Evolutionary conservation across 2,888 invertebrate species (phyloP), one percentile per base, ranked within the genome.

Genomic region (Hoplodrina blanda): DNA sequence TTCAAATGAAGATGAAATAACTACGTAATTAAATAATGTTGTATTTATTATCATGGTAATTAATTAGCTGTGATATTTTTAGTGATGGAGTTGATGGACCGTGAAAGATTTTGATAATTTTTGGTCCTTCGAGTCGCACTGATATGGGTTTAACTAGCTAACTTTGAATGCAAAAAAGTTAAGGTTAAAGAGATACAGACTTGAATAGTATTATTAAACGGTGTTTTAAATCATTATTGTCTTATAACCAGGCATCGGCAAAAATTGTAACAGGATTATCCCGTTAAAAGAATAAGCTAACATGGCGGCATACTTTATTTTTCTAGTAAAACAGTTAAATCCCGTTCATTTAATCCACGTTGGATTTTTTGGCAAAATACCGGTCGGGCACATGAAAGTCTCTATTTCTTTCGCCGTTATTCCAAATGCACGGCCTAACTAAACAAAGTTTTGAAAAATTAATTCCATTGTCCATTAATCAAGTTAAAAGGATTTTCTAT

Each of bases 391-490:
- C 80, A 79, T 87, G 76, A 88, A 90, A 88, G 87, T 67, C 46
- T 20, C 61, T 54, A 59, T 71, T 66, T 57, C 57, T 54, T 63
- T 73, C 37, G 65, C 89, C 89, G 88, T 90, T 89, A 89, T 76
- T 83, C 67, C 30, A 76, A 75, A 78, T 71, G 65, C 71, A 73
- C 68, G 78, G 72, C 87, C 88, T 87, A 89, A 89, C 87, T 85
- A 91, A 91, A 94, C 90, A 92, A 89, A 82, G 77, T 53, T 53
- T 78, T 59, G 79, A 80, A 91, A 92, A 90, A 90, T 93, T 92
- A 91, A 94, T 90, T 67, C 92, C 85, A 91, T 94, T 94, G 93
- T 94, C 85, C 90, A 92, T 93, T 93, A 94, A 94, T 95, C 91
- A 93, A 91, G 88, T 89, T 92, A 94, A 94, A 93, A 88, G 92